Evolutionary conservation across 2,113 vertebrate genomes (phyloP).

Genomic region (Dasyornis broadbenti): DNA sequence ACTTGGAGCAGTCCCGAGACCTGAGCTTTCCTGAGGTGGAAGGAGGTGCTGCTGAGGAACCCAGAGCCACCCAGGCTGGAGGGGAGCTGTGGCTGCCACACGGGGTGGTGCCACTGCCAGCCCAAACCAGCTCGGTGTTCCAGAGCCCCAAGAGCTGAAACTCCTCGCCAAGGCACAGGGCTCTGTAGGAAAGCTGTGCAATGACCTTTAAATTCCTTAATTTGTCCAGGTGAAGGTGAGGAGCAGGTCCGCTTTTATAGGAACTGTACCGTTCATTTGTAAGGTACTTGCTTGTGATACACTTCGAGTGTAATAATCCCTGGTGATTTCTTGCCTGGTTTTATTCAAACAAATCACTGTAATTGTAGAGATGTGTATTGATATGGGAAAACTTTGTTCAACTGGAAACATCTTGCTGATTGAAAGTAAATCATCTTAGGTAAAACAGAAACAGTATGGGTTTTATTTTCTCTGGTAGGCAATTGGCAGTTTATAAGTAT

Average conservation of each 20-base stretch:
- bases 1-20: accelerated
- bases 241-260: not conserved
- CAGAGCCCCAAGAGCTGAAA: not conserved
- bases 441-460: slow-evolving; percentile 18
- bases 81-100: accelerated
- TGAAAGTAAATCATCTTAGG: slow-evolving; percentile 24
- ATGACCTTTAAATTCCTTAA: not conserved
- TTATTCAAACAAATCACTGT: not conserved
- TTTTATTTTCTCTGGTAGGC: not conserved
- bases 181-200: not conserved
- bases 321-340: not conserved
- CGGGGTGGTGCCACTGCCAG: not conserved
- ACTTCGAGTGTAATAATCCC: not conserved
- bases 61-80: too few relatives aligned
- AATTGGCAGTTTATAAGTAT: not conserved
- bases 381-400: not conserved
- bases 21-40: not conserved
- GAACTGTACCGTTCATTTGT: not conserved
- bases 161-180: not conserved
- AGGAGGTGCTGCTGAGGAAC: not conserved
- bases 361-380: not conserved
- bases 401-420: slow-evolving; percentile 17
- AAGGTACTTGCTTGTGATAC: not conserved
- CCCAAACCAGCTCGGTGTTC: not conserved
- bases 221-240: not conserved